phyloP scores from a whole-genome alignment of 2,113 vertebrate genomes.

The rat (Rattus norvegicus) region DNA sequence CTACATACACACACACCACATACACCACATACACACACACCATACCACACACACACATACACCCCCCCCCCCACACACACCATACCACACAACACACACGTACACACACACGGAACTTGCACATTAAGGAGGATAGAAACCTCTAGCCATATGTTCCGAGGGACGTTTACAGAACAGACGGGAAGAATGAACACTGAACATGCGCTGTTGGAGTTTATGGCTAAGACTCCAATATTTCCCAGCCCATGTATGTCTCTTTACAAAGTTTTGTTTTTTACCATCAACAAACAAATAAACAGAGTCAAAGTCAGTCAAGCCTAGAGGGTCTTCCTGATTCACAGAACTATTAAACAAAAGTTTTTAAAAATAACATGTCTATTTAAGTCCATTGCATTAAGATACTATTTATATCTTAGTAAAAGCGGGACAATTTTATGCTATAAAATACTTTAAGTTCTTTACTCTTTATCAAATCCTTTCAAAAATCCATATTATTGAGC shows the following conservation, averaged over 20 bases:
- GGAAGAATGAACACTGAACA: neutral
- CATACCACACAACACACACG: no score
- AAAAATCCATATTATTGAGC: conserved; percentile 4
- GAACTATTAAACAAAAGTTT: conserved; percentile 39
- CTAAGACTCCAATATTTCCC: neutral
- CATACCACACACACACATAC: neutral
- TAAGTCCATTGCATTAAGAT: neutral
- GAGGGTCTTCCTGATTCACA: neutral
- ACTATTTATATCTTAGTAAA: neutral
- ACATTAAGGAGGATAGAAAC: neutral
- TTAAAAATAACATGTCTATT: neutral
- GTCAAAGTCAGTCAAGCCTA: neutral
- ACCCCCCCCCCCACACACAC: no score
- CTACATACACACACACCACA: neutral
- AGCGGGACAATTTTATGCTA: neutral
- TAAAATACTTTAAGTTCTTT: conserved; percentile 25
- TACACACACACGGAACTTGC: neutral
- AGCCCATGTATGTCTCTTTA: neutral
- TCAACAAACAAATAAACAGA: neutral
- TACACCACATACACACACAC: neutral
- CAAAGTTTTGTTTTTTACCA: neutral
- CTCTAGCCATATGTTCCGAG: neutral
- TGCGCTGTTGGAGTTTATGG: accelerated
- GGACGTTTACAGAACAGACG: neutral
- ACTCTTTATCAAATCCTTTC: conserved; percentile 1